Evolutionary conservation across 2,888 invertebrate species (phyloP).

Genomic region (Parnassius glacialis): DNA sequence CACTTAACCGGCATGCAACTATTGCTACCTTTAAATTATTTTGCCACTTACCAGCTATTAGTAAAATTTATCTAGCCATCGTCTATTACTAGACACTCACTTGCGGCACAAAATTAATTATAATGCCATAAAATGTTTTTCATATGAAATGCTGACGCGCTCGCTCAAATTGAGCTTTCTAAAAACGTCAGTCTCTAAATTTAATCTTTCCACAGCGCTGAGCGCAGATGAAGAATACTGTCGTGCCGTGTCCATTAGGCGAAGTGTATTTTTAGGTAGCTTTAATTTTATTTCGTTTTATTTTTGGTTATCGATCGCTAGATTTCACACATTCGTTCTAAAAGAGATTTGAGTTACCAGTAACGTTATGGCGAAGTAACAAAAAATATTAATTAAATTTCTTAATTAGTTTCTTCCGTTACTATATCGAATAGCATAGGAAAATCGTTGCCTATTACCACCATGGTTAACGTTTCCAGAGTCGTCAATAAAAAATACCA

Average conservation of each 20-base stretch:
- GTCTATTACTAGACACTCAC: constrained; percentile 12
- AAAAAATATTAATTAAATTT: constrained; percentile 1
- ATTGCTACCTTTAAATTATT: constrained; percentile 36
- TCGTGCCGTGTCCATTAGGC: constrained; percentile 68
- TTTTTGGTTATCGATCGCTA: not conserved
- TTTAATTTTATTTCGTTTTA: constrained; percentile 35
- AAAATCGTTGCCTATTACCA: constrained; percentile 48
- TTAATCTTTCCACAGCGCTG: constrained; percentile 62
- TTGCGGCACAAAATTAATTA: constrained; percentile 31
- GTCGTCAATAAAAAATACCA: constrained; percentile 81
- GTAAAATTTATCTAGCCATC: too few relatives aligned
- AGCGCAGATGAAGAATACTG: constrained; percentile 62
- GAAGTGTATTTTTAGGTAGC: constrained; percentile 65
- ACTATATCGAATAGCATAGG: constrained; percentile 44
- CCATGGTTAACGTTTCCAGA: constrained; percentile 62
- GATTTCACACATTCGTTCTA: too few relatives aligned
- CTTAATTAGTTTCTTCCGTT: constrained; percentile 20
- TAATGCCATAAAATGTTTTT: constrained; percentile 33
- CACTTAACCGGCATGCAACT: constrained; percentile 44
- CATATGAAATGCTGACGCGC: constrained; percentile 30
- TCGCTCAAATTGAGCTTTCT: constrained; percentile 55
- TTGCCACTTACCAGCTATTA: constrained; percentile 7
- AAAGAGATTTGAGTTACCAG: not conserved
- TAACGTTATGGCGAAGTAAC: not conserved
- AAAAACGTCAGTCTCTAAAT: constrained; percentile 67